Evolutionary conservation across 2,113 vertebrate species (phyloP).

Genomic region (Hemiscyllium ocellatum): DNA sequence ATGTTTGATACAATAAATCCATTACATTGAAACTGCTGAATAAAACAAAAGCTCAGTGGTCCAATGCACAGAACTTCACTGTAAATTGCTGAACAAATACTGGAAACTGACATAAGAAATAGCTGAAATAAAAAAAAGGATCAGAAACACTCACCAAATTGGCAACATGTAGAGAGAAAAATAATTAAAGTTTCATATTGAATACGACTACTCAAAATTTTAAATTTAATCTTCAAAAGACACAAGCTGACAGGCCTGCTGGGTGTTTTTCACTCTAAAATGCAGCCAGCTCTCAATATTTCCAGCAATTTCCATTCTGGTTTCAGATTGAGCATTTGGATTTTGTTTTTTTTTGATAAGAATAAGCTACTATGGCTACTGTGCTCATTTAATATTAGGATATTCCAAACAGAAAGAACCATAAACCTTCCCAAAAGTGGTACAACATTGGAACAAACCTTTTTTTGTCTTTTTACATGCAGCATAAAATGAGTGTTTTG

Average conservation of each 20-base stretch:
- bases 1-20: not conserved
- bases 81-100: not conserved
- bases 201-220: not conserved
- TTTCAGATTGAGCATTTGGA: not conserved
- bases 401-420: not conserved
- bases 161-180: not conserved
- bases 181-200: not conserved
- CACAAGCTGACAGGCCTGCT: too few relatives aligned
- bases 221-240: not conserved
- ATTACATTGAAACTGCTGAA: not conserved
- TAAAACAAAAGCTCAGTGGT: not conserved
- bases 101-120: not conserved
- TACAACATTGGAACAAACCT: not conserved
- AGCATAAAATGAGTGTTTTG: not conserved
- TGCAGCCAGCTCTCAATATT: not conserved
- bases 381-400: not conserved
- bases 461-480: not conserved
- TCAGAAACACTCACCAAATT: not conserved
- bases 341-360: not conserved
- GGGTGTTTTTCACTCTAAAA: not conserved
- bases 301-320: not conserved
- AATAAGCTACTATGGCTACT: not conserved
- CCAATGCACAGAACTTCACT: not conserved
- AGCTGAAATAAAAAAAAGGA: not conserved
- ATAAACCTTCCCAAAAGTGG: not conserved